Evolutionary conservation across 1,140 invertebrate genomes (phyloP).

Genomic region (Papilio helenus): DNA sequence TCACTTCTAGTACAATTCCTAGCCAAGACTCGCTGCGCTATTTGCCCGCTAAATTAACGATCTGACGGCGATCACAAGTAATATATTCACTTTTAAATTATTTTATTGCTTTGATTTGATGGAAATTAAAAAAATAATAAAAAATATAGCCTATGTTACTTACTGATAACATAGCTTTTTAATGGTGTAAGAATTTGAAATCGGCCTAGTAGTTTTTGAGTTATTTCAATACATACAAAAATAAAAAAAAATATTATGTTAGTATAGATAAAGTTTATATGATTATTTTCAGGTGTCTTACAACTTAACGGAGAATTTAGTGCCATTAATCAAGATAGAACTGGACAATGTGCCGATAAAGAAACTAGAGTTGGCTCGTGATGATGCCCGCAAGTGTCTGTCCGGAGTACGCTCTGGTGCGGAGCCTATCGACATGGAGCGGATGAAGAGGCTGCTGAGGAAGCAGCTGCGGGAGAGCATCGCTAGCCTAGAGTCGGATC

Average conservation of each 20-base stretch:
- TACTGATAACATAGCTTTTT: too few species aligned
- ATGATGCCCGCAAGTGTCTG: conserved; percentile 85
- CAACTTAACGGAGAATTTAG: conserved; percentile 88
- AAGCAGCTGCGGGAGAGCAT: conserved; percentile 89
- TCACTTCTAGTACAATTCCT: conserved; percentile 24
- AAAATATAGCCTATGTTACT: too few species aligned
- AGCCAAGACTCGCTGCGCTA: conserved; percentile 17
- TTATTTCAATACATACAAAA: too few species aligned
- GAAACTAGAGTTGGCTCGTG: conserved; percentile 86
- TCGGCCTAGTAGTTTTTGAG: too few species aligned
- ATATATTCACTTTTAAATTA: neutral
- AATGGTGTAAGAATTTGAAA: too few species aligned
- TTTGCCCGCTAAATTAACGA: conserved; percentile 16
- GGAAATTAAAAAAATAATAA: too few species aligned
- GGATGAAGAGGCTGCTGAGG: conserved; percentile 89
- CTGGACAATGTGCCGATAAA: conserved; percentile 90
- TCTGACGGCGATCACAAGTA: neutral
- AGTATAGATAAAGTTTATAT: neutral
- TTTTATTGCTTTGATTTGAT: neutral
- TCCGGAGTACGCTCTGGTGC: conserved; percentile 69
- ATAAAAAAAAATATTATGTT: too few species aligned
- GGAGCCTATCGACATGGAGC: conserved; percentile 89
- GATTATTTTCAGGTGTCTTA: conserved; percentile 84
- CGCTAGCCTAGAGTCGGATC: conserved; percentile 89
- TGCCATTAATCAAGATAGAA: conserved; percentile 86